phyloP scores from a whole-genome alignment of 1,140 invertebrate genomes.

The Drosophila burlai region DNA sequence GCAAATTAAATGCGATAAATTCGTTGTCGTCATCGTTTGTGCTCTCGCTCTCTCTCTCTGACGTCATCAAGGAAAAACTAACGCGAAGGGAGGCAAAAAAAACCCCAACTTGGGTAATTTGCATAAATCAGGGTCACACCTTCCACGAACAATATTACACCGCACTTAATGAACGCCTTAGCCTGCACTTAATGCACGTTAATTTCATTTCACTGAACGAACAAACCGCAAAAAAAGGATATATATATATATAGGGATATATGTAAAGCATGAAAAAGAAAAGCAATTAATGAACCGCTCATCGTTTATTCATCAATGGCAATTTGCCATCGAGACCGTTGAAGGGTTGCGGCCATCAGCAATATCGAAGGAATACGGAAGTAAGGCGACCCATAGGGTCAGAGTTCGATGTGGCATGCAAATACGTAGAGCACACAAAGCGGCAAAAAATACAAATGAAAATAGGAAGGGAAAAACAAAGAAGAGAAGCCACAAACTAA shows the following conservation, averaged over 20 bases:
- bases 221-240: neutral
- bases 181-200: conserved; percentile 60
- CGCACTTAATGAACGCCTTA: conserved; percentile 35
- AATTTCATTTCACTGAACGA: conserved; percentile 29
- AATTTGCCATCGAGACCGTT: conserved; percentile 26
- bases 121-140: conserved; percentile 67
- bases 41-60: conserved; percentile 14
- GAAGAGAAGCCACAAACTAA: conserved; percentile 1
- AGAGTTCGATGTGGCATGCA: conserved; percentile 45
- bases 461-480: conserved; percentile 18
- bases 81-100: neutral
- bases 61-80: conserved; percentile 29
- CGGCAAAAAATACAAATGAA: conserved; percentile 21
- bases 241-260: neutral
- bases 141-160: conserved; percentile 7
- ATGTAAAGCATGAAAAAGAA: neutral
- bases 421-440: conserved; percentile 47
- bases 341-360: conserved; percentile 22
- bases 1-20: conserved; percentile 49
- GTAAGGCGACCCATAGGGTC: conserved; percentile 1
- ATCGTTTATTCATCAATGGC: conserved; percentile 69
- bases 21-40: conserved; percentile 52
- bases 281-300: conserved; percentile 61
- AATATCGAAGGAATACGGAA: conserved; percentile 10
- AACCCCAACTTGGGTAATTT: conserved; percentile 37